Evolutionary conservation across 1,140 invertebrate genomes (phyloP).

Genomic region (Drosophila cardini): DNA sequence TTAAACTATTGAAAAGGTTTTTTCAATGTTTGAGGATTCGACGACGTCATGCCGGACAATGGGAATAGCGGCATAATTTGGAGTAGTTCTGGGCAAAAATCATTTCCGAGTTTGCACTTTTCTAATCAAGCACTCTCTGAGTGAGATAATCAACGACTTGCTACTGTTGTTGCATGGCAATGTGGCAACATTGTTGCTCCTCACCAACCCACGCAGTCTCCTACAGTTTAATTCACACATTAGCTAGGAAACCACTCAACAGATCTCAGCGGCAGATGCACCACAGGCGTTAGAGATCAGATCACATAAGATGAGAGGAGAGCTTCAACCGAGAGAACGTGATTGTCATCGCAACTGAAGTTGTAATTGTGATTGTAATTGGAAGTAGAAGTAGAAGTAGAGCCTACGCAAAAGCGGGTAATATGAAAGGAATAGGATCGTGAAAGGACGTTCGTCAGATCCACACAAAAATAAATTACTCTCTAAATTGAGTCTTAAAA

Average conservation of each 20-base stretch:
- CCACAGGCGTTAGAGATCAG: conserved; percentile 56
- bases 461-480: conserved; percentile 7
- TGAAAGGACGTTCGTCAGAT: conserved; percentile 43
- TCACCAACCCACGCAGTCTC: conserved; percentile 56
- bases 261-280: conserved; percentile 65
- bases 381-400: conserved; percentile 35
- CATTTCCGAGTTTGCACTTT: conserved; percentile 30
- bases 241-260: conserved; percentile 50
- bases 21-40: conserved; percentile 53
- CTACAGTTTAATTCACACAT: conserved; percentile 58
- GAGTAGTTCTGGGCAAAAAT: conserved; percentile 44
- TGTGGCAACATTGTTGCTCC: conserved; percentile 64
- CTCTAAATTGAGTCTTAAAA: conserved; percentile 25
- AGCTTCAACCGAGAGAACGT: conserved; percentile 47
- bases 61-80: conserved; percentile 57
- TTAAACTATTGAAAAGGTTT: conserved; percentile 42
- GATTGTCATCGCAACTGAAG: conserved; percentile 60
- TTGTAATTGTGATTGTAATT: conserved; percentile 56
- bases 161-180: conserved; percentile 4
- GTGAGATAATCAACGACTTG: conserved; percentile 64
- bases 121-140: conserved; percentile 50
- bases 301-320: conserved; percentile 7
- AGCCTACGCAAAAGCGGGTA: conserved; percentile 51
- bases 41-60: conserved; percentile 64
- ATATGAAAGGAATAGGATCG: conserved; percentile 47